Conservation (phyloP, 2,888 invertebrate species). For the Callimorpha dominula region DNA sequence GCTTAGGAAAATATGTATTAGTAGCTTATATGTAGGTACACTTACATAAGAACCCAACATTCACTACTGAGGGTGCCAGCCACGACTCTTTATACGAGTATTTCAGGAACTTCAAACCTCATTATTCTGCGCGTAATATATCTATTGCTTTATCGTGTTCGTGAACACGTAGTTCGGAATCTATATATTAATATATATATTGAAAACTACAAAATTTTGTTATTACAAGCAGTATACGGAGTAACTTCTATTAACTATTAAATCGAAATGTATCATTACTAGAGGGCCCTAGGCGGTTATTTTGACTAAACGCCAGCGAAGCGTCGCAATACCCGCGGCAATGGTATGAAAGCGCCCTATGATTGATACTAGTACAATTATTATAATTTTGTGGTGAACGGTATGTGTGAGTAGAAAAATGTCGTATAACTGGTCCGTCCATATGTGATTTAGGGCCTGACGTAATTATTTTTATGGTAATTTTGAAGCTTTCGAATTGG, state of each 20-base stretch:
- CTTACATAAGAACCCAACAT: neutral
- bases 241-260: slow-evolving; percentile 16
- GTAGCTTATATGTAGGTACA: neutral
- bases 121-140: neutral
- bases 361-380: slow-evolving; percentile 42
- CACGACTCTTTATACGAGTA: neutral
- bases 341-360: slow-evolving; percentile 16
- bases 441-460: neutral
- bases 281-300: slow-evolving; percentile 11
- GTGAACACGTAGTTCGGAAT: neutral
- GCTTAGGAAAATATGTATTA: too few relatives aligned
- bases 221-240: slow-evolving; percentile 1
- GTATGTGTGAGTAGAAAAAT: slow-evolving; percentile 7
- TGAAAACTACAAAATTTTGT: neutral
- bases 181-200: neutral
- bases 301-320: slow-evolving; percentile 12
- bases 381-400: slow-evolving; percentile 35
- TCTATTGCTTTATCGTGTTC: neutral
- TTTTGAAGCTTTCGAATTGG: neutral
- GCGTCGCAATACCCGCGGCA: slow-evolving; percentile 11
- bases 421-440: slow-evolving; percentile 6
- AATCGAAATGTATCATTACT: slow-evolving; percentile 14
- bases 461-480: slow-evolving; percentile 9
- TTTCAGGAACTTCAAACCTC: neutral
- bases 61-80: neutral